phyloP scores from a whole-genome alignment of 2,113 vertebrate genomes.

The Noturus placidus region DNA sequence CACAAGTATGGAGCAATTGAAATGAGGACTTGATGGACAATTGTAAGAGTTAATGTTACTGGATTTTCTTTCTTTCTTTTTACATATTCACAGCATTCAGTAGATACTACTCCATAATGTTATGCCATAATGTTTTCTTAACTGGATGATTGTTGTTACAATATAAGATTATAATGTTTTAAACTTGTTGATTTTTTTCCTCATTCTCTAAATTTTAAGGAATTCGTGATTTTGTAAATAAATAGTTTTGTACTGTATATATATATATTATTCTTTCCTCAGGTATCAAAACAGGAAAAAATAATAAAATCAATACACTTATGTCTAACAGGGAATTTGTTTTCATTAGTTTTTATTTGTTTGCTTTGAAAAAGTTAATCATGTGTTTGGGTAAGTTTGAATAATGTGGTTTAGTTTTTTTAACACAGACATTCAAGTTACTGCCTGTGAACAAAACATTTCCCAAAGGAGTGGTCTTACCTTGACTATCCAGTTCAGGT shows the following conservation, averaged over 20 bases:
- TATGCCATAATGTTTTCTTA: not conserved
- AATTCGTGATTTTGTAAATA: conserved; percentile 60
- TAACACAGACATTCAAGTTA: not conserved
- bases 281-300: not conserved
- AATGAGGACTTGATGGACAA: conserved; percentile 38
- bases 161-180: conserved; percentile 11
- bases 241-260: conserved; percentile 56
- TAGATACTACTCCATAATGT: not conserved
- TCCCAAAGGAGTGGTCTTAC: conserved; percentile 48
- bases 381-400: not conserved
- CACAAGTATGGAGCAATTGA: conserved; percentile 26
- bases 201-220: conserved; percentile 26
- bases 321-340: not conserved
- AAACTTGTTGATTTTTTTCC: conserved; percentile 6
- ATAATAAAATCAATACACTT: not conserved
- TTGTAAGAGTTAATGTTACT: not conserved
- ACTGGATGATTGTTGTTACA: not conserved
- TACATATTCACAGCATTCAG: not conserved
- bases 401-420: not conserved
- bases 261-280: not conserved
- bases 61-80: not conserved
- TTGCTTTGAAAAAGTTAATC: not conserved
- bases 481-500: conserved; percentile 65
- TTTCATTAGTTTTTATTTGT: not conserved
- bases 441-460: not conserved